Percentiles rank a stretch among this genome's conserved stretches.
Evolutionary conservation across 2,888 invertebrate genomes (phyloP).

Genomic region (Plebejus anna): DNA sequence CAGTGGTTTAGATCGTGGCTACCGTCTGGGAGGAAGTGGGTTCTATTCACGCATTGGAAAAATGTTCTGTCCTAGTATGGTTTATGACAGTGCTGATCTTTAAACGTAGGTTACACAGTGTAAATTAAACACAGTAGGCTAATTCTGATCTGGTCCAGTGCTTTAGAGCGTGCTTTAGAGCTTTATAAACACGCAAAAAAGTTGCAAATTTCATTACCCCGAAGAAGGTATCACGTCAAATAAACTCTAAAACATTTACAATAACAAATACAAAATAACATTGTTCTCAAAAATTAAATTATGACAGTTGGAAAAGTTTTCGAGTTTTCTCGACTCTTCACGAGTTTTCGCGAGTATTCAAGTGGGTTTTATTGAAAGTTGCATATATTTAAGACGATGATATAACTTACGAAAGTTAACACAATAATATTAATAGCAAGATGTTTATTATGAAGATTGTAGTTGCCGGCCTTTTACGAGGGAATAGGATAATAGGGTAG

Average conservation of each 20-base stretch:
- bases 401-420: neutral
- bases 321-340: neutral
- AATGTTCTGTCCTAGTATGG: no score
- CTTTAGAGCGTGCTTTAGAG: no score
- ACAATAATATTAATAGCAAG: neutral
- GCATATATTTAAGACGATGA: neutral
- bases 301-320: neutral
- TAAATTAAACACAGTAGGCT: no score
- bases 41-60: no score
- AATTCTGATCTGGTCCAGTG: no score
- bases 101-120: no score
- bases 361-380: neutral
- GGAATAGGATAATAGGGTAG: no score
- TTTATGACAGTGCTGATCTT: no score
- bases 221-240: neutral
- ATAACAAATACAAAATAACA: neutral
- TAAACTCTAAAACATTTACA: neutral
- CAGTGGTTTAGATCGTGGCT: no score
- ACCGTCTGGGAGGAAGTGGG: no score
- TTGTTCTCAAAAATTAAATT: neutral
- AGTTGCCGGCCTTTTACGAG: no score
- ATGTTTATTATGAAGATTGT: neutral
- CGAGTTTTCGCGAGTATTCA: neutral
- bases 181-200: neutral
- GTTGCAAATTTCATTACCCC: neutral